Base-by-base conservation (phyloP, 2,888 invertebrate species). In the Melolontha melolontha region DNA sequence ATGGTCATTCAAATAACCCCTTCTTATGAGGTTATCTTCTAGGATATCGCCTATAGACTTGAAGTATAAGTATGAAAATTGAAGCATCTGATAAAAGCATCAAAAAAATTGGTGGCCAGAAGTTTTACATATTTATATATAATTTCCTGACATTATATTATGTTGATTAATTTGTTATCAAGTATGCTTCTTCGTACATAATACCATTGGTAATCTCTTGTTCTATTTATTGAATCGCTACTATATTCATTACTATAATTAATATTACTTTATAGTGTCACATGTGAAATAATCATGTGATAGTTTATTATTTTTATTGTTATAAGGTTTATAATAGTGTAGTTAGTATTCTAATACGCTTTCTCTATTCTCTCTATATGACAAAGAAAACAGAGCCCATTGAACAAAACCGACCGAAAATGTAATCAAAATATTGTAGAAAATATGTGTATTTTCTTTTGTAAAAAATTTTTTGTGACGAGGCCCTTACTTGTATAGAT, bases 1-100 rank as follows among this genome's bases (percentile, higher is more conserved):
- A 78, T 55, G 78, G 84, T 74, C 86, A 85, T 79, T 86, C 87
- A 69, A 87, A 85, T 81, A 88, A 88, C 78, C 88, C 88, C 49
- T 88, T 88, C 80, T 87, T 88, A 85, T 88, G 87, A 76, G 66
- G 64, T 22, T 17, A 11, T 49, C 1, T 22, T 22, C 16, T 62
- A 62, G 59, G 14, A 34, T 47, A 62, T 62, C 39, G 16, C 7
- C 17, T 34, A 54, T 44, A 44, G 41, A 52, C 55, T 59, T 54
- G 39, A 29, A 51, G 16, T 59, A 54, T 52, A 22, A 17, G 27
- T 29, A 62, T 44, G 17, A 42, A 27, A 47, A 17, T 49, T 12
- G 59, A 62, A 62, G 47, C 47, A 34, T 34, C 59, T 16, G 16
- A 22, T 22, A 16, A n/a, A 29, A 29, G 29, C 11, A 54, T 29